Conservation (phyloP, 1,140 invertebrate genomes). For the Magallana angulata region DNA sequence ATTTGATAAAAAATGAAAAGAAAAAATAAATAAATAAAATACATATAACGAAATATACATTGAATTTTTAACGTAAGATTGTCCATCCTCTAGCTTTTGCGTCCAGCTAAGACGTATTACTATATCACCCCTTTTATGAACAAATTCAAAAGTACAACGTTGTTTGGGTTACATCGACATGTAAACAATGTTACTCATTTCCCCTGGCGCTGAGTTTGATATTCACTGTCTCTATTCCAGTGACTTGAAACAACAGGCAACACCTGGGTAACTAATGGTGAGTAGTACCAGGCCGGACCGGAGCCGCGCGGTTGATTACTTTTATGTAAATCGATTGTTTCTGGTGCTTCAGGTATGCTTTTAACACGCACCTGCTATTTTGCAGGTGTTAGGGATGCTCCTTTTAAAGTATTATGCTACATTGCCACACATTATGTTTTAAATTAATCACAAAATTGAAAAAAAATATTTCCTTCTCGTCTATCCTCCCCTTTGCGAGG, state of each 20-base stretch:
- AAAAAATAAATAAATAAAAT: too few relatives aligned
- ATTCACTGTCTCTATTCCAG: neutral
- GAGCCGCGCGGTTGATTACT: neutral
- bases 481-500: neutral
- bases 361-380: neutral
- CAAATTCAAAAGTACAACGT: too few relatives aligned
- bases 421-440: neutral
- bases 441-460: neutral
- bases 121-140: too few relatives aligned
- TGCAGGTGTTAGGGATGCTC: neutral
- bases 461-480: neutral
- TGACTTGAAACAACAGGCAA: neutral
- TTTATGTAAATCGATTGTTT: neutral
- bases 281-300: neutral
- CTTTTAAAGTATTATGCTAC: neutral
- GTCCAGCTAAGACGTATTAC: too few relatives aligned
- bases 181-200: neutral
- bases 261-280: slow-evolving; percentile 9
- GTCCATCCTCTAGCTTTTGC: too few relatives aligned
- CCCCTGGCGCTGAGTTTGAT: neutral
- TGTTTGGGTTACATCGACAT: too few relatives aligned
- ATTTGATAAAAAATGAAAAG: too few relatives aligned
- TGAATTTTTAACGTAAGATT: too few relatives aligned
- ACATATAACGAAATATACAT: too few relatives aligned
- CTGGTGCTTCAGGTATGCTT: neutral